A percentile compares a stretch with the other conserved stretches of the same genome.
These are phyloP conservation scores for Meriones unguiculatus DNA, from an alignment of 2,113 vertebrate genomes.

Conservation along the genomic window DNA sequence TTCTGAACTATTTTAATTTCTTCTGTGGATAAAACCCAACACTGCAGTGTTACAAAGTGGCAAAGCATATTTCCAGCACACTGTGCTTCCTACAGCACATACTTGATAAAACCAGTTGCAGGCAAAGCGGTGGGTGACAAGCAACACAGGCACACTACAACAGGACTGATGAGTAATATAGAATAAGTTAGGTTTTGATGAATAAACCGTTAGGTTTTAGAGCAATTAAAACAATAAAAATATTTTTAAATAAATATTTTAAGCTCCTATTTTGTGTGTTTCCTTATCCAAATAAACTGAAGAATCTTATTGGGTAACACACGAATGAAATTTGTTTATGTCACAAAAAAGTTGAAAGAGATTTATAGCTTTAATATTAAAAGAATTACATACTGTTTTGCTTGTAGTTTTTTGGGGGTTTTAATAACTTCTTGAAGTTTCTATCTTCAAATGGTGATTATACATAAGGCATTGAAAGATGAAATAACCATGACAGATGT, in stretches of 20 bases:
- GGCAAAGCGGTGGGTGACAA: conserved; percentile 53
- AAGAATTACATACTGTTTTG: neutral
- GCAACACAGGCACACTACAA: conserved; percentile 56
- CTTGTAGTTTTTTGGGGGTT: conserved; percentile 10
- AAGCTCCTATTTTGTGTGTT: conserved; percentile 37
- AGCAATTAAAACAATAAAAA: conserved; percentile 61
- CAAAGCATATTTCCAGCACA: conserved; percentile 70
- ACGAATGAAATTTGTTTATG: conserved; percentile 68
- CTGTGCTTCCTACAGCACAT: conserved; percentile 40
- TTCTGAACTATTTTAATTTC: conserved; percentile 79
- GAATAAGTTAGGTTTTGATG: conserved; percentile 69
- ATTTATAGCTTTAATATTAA: conserved; percentile 57
- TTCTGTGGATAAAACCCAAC: conserved; percentile 60
- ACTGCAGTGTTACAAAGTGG: conserved; percentile 57
- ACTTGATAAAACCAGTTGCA: conserved; percentile 65
- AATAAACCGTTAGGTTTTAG: conserved; percentile 70
- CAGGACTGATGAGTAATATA: conserved; percentile 64
- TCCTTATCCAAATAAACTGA: conserved; percentile 51
- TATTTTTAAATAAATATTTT: conserved; percentile 33
- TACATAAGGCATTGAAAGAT: neutral
- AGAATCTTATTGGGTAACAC: conserved; percentile 38
- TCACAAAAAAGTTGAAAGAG: conserved; percentile 27
- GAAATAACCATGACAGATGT: conserved; percentile 15
- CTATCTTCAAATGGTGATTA: neutral
- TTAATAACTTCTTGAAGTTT: conserved; percentile 40